Evolutionary conservation across 2,113 vertebrate genomes (phyloP), one percentile per base, ranked within the genome.

Genomic region (Nibea coibor): DNA sequence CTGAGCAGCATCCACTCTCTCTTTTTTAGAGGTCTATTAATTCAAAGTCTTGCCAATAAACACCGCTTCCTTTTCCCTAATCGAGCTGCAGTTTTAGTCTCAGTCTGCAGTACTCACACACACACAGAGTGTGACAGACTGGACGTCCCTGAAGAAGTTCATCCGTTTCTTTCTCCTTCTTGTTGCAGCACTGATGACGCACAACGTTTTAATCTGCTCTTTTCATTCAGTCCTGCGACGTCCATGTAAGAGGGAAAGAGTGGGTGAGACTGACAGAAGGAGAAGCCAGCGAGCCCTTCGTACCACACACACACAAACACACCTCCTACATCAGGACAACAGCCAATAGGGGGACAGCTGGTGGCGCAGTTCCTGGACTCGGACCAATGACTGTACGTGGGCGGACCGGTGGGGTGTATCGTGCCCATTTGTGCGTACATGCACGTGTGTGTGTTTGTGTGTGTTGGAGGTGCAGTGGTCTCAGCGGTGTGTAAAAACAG

Each of bases 351-450:
- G 42, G n/a, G 80, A 68, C 80, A 83, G 83, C 81, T 84, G 88
- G 85, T 80, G 67, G 57, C 88, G 80, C 85, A 84, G 90, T 70
- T 79, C 62, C 89, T 93, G 91, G 88, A 77, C 20, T 45, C 28
- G 39, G 43, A 87, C 90, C 89, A 87, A n/a, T 63, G 75, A 66
- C 31, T 78, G 81, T 75, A 48, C 39, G 83, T 88, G 88, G 83
- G 80, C 45, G 84, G 68, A 72, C 47, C 22, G 5, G 72, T 57
- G 28, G 83, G 80, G 75, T 42, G 86, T 53, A 47, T 67, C 5
- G 7, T 57, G 67, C 57, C 14, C 24, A 22, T 64, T 28, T 63
- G 19, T 43, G 71, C 50, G 10, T 43, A 1, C 22, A 16, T 31
- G 1, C 24, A 16, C 31, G 53, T 43, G 26, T 42, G n/a, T 65